These are phyloP conservation scores for Fukomys damarensis DNA, from an alignment of 2,113 vertebrate genomes.

Conservation along the genomic window DNA sequence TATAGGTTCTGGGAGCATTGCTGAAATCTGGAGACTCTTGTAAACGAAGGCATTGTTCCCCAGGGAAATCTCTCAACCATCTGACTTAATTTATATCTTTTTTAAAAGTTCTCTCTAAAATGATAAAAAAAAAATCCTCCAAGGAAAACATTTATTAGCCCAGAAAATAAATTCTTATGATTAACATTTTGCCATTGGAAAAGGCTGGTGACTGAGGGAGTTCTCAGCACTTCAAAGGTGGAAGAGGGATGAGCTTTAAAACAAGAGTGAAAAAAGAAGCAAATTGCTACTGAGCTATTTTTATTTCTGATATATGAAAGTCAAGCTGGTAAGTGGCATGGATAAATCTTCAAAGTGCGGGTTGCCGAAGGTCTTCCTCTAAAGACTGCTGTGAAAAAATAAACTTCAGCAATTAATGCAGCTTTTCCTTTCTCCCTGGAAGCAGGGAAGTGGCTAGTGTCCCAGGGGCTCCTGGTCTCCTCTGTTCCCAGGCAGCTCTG, in stretches of 20 bases:
- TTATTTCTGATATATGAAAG: constrained; percentile 74
- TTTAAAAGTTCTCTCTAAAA: constrained; percentile 78
- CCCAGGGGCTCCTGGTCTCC: constrained; percentile 52
- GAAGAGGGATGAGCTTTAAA: constrained; percentile 84
- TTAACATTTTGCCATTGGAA: constrained; percentile 87
- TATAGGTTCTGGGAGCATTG: constrained; percentile 58
- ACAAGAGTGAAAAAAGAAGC: constrained; percentile 83
- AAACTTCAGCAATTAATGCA: constrained; percentile 83
- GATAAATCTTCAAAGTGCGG: constrained; percentile 72
- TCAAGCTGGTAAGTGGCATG: constrained; percentile 29
- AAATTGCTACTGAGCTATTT: constrained; percentile 84
- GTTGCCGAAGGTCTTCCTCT: constrained; percentile 79
- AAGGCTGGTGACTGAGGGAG: constrained; percentile 80
- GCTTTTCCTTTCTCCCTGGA: constrained; percentile 63
- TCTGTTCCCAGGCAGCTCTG: constrained; percentile 5
- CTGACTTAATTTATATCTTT: constrained; percentile 83
- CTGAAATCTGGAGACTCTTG: constrained; percentile 59
- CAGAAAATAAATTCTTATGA: constrained; percentile 86
- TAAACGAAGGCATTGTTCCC: constrained; percentile 80
- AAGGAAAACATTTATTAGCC: constrained; percentile 84
- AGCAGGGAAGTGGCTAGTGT: not conserved
- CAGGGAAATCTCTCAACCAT: constrained; percentile 79
- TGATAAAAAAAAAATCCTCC: constrained; percentile 77
- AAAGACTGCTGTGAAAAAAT: constrained; percentile 75
- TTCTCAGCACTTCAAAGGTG: constrained; percentile 85